A percentile compares a stretch with the other conserved stretches of the same genome.
Evolutionary conservation across 2,113 vertebrate species (phyloP).

Genomic region (Genyomyrus donnyi): DNA sequence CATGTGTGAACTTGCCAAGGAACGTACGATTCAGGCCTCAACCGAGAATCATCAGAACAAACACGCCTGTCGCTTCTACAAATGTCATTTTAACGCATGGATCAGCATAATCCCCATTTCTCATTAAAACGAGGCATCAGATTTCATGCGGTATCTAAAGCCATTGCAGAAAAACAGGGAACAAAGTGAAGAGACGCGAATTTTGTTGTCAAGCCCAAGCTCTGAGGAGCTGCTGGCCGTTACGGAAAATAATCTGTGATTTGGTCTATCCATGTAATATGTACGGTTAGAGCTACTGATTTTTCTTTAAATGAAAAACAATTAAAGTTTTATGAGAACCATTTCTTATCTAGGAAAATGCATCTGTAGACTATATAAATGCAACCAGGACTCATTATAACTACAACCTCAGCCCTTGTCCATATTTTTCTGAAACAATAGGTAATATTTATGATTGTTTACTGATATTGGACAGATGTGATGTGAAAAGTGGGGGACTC

Average conservation of each 20-base stretch:
- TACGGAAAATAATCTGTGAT: not conserved
- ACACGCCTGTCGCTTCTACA: not conserved
- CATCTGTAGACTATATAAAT: not conserved
- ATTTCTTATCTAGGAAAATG: not conserved
- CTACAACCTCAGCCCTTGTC: not conserved
- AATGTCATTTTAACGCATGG: not conserved
- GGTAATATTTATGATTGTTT: not conserved
- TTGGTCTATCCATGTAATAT: not conserved
- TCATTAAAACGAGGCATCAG: not conserved
- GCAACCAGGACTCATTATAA: not conserved
- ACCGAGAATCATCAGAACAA: not conserved
- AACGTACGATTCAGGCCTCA: not conserved
- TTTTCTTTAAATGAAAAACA: not conserved
- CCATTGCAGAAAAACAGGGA: not conserved
- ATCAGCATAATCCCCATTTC: not conserved
- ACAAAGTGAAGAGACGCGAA: not conserved
- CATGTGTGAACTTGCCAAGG: not conserved
- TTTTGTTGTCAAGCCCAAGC: not conserved
- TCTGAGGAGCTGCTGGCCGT: not conserved
- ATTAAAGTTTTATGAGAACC: not conserved
- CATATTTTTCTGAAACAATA: not conserved
- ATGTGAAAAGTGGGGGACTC: not conserved
- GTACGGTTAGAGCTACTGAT: not conserved
- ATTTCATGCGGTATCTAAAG: not conserved
- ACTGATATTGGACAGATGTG: not conserved